A percentile compares a stretch with the other conserved stretches of the same genome.
phyloP scores from a whole-genome alignment of 1,140 invertebrate genomes.

The Chionoecetes opilio region DNA sequence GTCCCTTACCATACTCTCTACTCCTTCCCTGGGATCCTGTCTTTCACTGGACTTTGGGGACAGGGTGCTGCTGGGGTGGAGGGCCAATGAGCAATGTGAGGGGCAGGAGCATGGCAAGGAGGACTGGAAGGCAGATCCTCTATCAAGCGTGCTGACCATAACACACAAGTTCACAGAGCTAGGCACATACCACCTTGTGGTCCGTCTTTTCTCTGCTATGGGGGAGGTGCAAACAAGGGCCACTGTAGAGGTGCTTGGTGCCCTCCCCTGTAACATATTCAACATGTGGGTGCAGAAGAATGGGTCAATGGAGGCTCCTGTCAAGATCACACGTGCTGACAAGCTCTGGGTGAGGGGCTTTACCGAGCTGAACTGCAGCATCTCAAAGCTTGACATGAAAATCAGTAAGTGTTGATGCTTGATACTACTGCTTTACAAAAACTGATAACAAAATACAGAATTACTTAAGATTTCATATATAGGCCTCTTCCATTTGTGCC shows the following conservation, averaged over 20 bases:
- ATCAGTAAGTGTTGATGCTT: constrained; percentile 49
- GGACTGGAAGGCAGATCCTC: constrained; percentile 52
- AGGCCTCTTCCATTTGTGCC: no score
- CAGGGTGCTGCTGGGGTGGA: constrained; percentile 68
- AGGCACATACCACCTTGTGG: constrained; percentile 22
- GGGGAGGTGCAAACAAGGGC: background rate
- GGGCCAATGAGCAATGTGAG: constrained; percentile 57
- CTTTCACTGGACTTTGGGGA: constrained; percentile 72
- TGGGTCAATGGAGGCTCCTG: constrained; percentile 59
- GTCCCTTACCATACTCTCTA: background rate
- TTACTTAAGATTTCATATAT: no score
- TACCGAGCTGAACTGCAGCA: constrained; percentile 60
- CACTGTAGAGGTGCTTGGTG: constrained; percentile 58
- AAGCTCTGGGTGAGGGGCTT: constrained; percentile 66
- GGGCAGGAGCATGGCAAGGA: constrained; percentile 30
- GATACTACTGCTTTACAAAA: no score
- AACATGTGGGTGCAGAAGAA: constrained; percentile 50
- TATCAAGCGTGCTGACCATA: constrained; percentile 44
- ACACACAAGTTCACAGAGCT: constrained; percentile 38
- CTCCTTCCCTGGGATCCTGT: constrained; percentile 58
- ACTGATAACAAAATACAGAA: no score
- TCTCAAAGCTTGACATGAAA: constrained; percentile 44
- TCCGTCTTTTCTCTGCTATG: constrained; percentile 58
- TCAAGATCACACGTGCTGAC: constrained; percentile 66
- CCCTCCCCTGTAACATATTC: constrained; percentile 65